Conservation (phyloP, 2,797 vertebrate genomes). For the Tachyglossus aculeatus region DNA sequence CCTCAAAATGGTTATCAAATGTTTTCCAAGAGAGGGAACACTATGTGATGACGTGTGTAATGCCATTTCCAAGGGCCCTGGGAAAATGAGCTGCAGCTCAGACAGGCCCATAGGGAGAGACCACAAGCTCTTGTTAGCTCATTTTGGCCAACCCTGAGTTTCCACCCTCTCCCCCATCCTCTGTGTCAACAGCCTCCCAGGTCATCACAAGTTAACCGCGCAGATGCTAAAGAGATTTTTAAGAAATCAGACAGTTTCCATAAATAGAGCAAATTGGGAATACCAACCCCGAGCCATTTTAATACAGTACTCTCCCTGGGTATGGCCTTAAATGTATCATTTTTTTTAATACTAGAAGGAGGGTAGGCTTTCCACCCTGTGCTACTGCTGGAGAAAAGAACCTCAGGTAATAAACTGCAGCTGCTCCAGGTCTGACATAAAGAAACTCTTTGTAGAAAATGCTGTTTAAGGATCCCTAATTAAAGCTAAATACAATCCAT, state of each 20-base stretch:
- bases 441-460: conserved; percentile 1
- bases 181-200: conserved; percentile 8
- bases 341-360: neutral
- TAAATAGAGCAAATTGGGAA: neutral
- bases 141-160: conserved; percentile 3
- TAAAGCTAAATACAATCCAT: neutral
- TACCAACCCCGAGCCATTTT: neutral
- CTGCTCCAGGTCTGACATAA: neutral
- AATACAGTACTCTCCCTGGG: neutral
- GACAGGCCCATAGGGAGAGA: conserved; percentile 54
- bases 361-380: neutral
- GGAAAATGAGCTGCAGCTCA: conserved; percentile 37
- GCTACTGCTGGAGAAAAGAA: too few species aligned
- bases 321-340: too few species aligned
- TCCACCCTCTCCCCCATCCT: conserved; percentile 7
- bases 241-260: conserved; percentile 16
- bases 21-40: conserved; percentile 61
- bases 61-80: conserved; percentile 7
- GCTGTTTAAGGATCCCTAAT: neutral
- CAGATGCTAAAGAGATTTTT: conserved; percentile 7
- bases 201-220: conserved; percentile 17
- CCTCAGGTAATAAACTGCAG: neutral
- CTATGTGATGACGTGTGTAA: neutral
- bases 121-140: conserved; percentile 14
- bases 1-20: conserved; percentile 41